Evolutionary conservation across 2,888 invertebrate genomes (phyloP).

Genomic region (Catocala sponsa): DNA sequence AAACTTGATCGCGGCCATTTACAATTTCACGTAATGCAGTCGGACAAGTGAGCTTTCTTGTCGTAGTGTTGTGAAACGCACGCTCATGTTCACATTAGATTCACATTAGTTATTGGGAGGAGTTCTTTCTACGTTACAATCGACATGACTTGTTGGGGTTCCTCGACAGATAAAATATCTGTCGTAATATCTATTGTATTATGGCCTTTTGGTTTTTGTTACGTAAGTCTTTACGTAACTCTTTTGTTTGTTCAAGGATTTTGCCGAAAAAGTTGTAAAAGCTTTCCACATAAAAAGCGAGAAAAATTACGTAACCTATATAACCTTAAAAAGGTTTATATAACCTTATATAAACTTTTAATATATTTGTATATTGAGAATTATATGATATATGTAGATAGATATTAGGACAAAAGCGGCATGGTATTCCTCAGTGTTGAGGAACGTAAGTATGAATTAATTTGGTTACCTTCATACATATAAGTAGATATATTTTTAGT

Average conservation of each 20-base stretch:
- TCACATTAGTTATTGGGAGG: conserved; percentile 30
- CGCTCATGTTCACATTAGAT: conserved; percentile 28
- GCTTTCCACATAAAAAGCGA: background rate
- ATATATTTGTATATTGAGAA: too few relatives aligned
- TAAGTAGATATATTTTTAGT: background rate
- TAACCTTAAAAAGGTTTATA: too few relatives aligned
- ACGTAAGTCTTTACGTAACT: background rate
- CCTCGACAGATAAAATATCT: background rate
- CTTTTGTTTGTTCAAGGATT: background rate
- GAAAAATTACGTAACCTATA: too few relatives aligned
- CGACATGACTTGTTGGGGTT: conserved; percentile 20
- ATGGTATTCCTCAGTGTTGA: too few relatives aligned
- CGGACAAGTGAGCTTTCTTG: conserved; percentile 62
- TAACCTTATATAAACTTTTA: too few relatives aligned
- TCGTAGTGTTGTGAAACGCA: conserved; percentile 51
- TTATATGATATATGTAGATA: too few relatives aligned
- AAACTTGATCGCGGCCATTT: conserved; percentile 54
- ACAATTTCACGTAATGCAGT: conserved; percentile 62
- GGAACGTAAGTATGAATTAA: too few relatives aligned
- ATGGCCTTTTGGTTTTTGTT: background rate
- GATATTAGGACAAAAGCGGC: too few relatives aligned
- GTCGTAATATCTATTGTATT: background rate
- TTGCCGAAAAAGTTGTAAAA: background rate
- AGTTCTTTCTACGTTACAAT: conserved; percentile 22
- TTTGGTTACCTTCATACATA: too few relatives aligned